These are phyloP conservation scores for Vulpes ferrilata DNA, from an alignment of 2,113 vertebrate genomes.

Conservation along the genomic window DNA sequence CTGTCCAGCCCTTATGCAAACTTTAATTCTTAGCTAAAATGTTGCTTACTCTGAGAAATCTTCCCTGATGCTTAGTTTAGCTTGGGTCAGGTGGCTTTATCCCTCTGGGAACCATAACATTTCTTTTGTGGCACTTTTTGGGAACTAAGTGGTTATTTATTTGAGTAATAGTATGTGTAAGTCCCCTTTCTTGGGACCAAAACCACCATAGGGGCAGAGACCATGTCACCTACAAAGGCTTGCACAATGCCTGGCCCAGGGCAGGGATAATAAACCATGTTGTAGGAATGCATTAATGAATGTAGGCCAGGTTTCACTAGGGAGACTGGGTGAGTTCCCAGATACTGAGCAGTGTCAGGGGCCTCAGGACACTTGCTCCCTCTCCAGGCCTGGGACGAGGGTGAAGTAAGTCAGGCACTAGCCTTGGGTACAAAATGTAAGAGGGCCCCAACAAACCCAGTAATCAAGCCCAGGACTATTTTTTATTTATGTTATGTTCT, in stretches of 20 bases:
- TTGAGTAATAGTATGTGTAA: background rate
- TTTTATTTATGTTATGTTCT: background rate
- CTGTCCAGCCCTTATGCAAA: background rate
- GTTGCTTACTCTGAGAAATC: background rate
- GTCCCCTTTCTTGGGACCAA: background rate
- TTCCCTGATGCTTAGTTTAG: background rate
- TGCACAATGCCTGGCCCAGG: background rate
- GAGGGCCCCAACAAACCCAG: background rate
- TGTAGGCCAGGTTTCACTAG: background rate
- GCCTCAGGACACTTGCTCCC: background rate
- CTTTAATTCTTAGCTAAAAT: background rate
- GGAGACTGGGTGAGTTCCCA: background rate
- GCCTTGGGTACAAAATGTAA: background rate
- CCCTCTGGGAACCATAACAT: background rate
- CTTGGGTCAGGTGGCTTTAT: background rate
- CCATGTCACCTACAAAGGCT: background rate
- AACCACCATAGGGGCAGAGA: background rate
- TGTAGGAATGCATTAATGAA: background rate
- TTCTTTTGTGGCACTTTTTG: background rate
- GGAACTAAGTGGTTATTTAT: background rate
- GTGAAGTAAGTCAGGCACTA: background rate
- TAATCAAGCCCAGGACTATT: background rate
- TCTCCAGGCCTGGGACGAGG: background rate
- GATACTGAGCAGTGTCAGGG: rapidly evolving
- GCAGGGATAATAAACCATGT: background rate